Conservation (phyloP, 1,140 invertebrate species). For the Battus philenor region DNA sequence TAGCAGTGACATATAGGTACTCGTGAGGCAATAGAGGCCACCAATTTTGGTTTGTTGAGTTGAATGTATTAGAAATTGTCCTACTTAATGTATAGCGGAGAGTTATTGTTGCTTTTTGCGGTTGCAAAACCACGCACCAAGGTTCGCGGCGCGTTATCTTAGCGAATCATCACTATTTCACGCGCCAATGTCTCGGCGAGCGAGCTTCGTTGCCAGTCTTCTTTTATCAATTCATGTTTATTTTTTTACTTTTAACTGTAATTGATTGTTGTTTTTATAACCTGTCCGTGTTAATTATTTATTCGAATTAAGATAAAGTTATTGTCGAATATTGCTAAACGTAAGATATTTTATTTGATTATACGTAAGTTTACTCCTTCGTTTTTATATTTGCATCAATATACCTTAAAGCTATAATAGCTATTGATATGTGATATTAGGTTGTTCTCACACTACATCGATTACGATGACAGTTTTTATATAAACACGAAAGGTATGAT, state of each 20-base stretch:
- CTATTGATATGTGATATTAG: too few species aligned
- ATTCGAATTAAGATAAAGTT: too few species aligned
- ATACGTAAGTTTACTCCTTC: too few species aligned
- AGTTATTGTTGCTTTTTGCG: slow-evolving; percentile 34
- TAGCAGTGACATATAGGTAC: slow-evolving; percentile 1
- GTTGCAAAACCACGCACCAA: slow-evolving; percentile 28
- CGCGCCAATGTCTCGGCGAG: not conserved
- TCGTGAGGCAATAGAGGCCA: slow-evolving; percentile 23
- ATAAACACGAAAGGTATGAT: too few species aligned
- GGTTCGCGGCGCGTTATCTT: slow-evolving; percentile 17
- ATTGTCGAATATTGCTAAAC: too few species aligned
- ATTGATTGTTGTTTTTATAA: not conserved
- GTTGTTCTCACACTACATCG: too few species aligned
- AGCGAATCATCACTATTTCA: slow-evolving; percentile 6
- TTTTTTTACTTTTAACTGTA: slow-evolving; percentile 3
- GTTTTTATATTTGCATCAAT: too few species aligned
- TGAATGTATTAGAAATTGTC: slow-evolving; percentile 60
- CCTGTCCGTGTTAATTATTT: too few species aligned
- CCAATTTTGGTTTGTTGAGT: slow-evolving; percentile 33
- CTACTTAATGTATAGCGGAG: slow-evolving; percentile 36
- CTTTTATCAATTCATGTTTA: not conserved
- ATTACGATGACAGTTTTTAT: too few species aligned
- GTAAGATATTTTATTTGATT: too few species aligned
- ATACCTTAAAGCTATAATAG: too few species aligned
- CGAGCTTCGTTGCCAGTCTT: not conserved